Evolutionary conservation across 2,797 vertebrate genomes (phyloP).

Genomic region (Macropodus opercularis): DNA sequence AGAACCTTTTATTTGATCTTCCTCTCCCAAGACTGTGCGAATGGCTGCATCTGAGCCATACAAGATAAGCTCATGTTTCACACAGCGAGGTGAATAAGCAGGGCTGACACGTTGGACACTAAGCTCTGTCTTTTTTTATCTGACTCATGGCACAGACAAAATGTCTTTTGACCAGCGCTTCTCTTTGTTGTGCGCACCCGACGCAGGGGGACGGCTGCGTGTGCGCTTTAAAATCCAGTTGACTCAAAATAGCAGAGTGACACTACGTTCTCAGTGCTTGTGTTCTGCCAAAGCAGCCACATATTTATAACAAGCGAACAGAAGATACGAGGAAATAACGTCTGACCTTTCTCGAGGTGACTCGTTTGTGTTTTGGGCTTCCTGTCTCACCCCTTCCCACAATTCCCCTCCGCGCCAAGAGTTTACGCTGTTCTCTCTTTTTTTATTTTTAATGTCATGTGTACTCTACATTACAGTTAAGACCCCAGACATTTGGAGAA

Average conservation of each 20-base stretch:
- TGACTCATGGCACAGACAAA: constrained; percentile 55
- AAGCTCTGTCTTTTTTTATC: constrained; percentile 46
- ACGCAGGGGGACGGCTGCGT: constrained; percentile 25
- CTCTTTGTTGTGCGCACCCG: constrained; percentile 42
- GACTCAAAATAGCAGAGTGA: constrained; percentile 49
- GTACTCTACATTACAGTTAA: constrained; percentile 64
- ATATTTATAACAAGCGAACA: constrained; percentile 48
- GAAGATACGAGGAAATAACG: constrained; percentile 38
- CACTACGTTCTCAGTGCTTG: constrained; percentile 29
- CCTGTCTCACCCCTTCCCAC: constrained; percentile 10
- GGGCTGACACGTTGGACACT: constrained; percentile 56
- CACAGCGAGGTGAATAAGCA: constrained; percentile 60
- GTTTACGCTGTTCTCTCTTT: constrained; percentile 24
- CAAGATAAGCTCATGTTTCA: constrained; percentile 73
- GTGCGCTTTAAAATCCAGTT: constrained; percentile 52
- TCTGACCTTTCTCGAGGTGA: constrained; percentile 65
- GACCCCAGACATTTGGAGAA: constrained; percentile 74
- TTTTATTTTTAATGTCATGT: constrained; percentile 45
- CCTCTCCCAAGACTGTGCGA: constrained; percentile 58
- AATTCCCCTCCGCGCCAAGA: constrained; percentile 20
- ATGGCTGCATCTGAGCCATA: constrained; percentile 54
- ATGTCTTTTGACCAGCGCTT: constrained; percentile 42
- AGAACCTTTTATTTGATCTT: constrained; percentile 75
- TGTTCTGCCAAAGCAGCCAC: constrained; percentile 35
- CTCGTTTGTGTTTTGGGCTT: constrained; percentile 19